Conservation (phyloP, 2,113 vertebrate genomes). For the Tamias sibiricus region DNA sequence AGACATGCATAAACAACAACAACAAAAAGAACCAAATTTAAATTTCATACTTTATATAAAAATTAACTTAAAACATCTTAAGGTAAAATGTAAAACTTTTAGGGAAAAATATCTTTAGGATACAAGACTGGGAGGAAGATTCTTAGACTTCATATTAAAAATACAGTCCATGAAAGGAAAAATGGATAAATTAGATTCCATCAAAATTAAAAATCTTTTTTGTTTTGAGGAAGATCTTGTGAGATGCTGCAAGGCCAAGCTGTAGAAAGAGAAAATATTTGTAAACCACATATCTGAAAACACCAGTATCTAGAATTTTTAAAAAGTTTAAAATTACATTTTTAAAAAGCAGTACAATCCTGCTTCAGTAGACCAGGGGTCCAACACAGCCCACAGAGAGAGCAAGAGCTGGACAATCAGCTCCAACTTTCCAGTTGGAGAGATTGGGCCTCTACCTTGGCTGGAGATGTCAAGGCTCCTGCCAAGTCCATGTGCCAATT, state of each 20-base stretch:
- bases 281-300: background rate
- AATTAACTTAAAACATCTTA: too few species aligned
- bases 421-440: too few species aligned
- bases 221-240: background rate
- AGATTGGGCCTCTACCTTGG: background rate
- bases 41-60: too few species aligned
- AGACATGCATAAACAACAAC: too few species aligned
- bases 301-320: background rate
- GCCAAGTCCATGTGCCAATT: background rate
- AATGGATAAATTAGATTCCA: too few species aligned
- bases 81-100: background rate
- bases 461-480: background rate
- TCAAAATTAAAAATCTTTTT: background rate
- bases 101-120: background rate
- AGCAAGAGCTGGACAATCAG: too few species aligned
- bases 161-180: background rate
- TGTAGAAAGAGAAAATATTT: background rate
- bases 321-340: background rate
- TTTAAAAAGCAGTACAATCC: too few species aligned
- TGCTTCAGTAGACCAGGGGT: background rate
- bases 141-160: background rate
- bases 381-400: accelerated
- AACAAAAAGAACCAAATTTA: too few species aligned
- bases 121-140: background rate
- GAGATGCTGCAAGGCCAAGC: background rate